Evolutionary conservation across 2,113 vertebrate species (phyloP).

Genomic region (Dermatemys mawii): DNA sequence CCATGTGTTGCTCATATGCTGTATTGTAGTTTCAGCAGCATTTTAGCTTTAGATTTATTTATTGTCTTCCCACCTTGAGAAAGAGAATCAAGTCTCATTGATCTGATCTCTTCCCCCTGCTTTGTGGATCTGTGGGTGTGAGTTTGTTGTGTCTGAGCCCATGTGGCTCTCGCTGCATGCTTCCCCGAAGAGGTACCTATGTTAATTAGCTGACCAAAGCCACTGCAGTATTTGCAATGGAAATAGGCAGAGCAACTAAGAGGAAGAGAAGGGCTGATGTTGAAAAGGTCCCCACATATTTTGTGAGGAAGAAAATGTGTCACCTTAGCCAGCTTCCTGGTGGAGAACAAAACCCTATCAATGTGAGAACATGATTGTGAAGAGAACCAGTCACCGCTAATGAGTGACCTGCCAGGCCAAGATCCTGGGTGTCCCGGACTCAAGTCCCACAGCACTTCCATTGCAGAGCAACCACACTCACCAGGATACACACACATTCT

Average conservation of each 20-base stretch:
- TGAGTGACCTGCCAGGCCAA: accelerated
- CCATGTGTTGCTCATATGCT: accelerated
- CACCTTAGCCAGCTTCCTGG: background rate
- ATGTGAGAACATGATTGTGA: accelerated
- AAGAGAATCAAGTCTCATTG: background rate
- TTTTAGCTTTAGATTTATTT: background rate
- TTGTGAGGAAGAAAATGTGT: background rate
- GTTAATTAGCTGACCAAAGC: background rate
- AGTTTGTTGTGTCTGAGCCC: accelerated
- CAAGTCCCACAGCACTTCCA: background rate
- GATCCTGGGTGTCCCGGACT: background rate
- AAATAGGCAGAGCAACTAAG: background rate
- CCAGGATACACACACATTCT: background rate
- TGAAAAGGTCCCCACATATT: background rate
- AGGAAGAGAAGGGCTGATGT: background rate
- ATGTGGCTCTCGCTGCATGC: accelerated
- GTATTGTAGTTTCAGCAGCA: accelerated
- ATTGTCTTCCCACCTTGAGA: background rate
- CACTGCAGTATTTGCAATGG: background rate
- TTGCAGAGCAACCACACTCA: background rate
- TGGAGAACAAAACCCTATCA: background rate
- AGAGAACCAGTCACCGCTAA: background rate
- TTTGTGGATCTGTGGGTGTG: background rate
- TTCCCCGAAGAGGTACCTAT: background rate
- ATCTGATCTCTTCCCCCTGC: background rate